Conservation (phyloP, 2,113 vertebrate genomes). For the Antechinus stuartii region DNA sequence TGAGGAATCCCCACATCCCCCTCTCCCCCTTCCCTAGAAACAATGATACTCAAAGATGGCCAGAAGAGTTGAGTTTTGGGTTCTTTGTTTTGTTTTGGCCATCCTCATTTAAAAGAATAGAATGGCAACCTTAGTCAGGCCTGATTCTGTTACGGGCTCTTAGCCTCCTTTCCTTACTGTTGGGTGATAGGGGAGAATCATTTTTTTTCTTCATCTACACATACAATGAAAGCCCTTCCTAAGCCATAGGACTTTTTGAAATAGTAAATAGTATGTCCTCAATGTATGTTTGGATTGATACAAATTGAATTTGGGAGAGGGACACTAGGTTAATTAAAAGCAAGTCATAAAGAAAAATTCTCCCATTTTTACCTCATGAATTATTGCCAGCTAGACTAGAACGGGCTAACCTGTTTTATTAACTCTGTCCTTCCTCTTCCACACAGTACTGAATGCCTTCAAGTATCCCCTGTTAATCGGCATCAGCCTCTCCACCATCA, state of each 20-base stretch:
- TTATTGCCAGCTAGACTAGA: neutral
- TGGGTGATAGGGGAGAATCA: neutral
- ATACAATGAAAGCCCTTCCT: neutral
- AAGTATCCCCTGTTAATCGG: conserved; percentile 95
- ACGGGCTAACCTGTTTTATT: neutral
- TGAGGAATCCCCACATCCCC: neutral
- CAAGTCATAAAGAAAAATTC: neutral
- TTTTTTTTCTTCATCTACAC: neutral
- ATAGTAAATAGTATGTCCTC: neutral
- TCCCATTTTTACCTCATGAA: neutral
- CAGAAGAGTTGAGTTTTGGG: neutral
- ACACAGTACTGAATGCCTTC: conserved; percentile 94
- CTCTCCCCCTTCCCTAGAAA: neutral
- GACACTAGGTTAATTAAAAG: neutral
- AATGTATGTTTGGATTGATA: neutral
- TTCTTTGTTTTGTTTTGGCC: no score
- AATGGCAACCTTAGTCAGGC: neutral
- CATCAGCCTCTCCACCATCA: conserved; percentile 87
- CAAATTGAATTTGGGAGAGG: neutral
- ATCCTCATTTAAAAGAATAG: neutral
- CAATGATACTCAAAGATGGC: neutral
- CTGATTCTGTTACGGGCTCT: neutral
- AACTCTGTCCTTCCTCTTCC: neutral
- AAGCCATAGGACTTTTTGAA: neutral
- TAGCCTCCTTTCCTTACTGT: neutral